A percentile compares a stretch with the other conserved stretches of the same genome.
These are phyloP conservation scores for Cheiracanthium punctorium DNA, from an alignment of 2,888 invertebrate species.

Conservation along the genomic window DNA sequence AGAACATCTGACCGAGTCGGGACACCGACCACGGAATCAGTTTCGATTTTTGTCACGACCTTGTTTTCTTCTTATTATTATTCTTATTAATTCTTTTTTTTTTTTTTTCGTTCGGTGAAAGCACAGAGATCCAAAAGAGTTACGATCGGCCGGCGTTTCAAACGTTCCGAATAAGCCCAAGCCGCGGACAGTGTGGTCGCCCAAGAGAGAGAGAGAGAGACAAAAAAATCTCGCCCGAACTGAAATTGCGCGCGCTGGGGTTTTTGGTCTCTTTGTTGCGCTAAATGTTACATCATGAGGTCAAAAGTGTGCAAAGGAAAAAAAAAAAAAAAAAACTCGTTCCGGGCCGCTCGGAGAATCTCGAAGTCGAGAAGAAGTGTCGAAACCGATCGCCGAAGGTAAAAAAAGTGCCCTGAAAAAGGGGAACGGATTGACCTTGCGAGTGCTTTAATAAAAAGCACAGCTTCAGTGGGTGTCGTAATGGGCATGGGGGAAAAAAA, in stretches of 20 bases:
- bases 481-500: neutral
- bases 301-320: neutral
- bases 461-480: neutral
- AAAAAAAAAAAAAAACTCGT: neutral
- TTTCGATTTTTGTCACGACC: too few species aligned
- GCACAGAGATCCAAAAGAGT: too few species aligned
- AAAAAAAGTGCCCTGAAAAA: neutral
- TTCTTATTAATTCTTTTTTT: too few species aligned
- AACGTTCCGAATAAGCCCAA: too few species aligned
- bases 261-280: neutral
- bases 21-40: too few species aligned
- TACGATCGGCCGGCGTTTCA: too few species aligned
- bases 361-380: neutral
- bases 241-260: neutral
- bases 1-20: neutral
- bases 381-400: neutral
- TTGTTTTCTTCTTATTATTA: too few species aligned
- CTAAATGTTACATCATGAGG: neutral
- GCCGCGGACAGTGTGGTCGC: too few species aligned
- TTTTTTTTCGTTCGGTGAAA: too few species aligned
- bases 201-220: neutral
- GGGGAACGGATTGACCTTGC: neutral
- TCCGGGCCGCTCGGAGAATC: too few species aligned
- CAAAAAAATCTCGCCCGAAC: neutral
- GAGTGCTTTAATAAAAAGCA: too few species aligned